Evolutionary conservation across 2,888 invertebrate genomes (phyloP), one percentile per base, ranked within the genome.

Genomic region (Trypoxylon attenuatum): DNA sequence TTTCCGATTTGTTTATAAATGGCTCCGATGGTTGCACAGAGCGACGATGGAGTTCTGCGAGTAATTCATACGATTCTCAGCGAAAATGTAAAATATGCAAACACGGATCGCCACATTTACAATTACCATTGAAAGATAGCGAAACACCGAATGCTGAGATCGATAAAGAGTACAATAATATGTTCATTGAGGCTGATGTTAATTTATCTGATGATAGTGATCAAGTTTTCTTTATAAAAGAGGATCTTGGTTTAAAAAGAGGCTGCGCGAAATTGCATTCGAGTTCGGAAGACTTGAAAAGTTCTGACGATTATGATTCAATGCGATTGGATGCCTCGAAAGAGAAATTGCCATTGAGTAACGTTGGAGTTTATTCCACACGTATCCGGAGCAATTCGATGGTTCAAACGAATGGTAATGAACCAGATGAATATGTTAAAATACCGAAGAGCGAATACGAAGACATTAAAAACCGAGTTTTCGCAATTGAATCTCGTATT

Each of bases 361-460:
- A 64, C 25, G 55, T 65, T 1, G 54, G 76, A 52, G 41, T 58
- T 15, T 66, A 56, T 51, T 64, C 71, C n/a, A 23, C 63, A 45
- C 5, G 39, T 78, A n/a, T n/a, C n/a, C n/a, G n/a, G n/a, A 33
- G n/a, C 13, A 10, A 2, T 33, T 33, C 33, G 5, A 13, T 13
- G 83, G 87, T 57, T 23, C 18, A 61, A 18, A 81, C 56, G 16
- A 56, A 58, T 16, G 33, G 58, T 18, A 53, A 74, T 4, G 59
- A 72, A 43, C 49, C 89, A 81, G 85, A 89, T 79, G 92, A 93
- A 78, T 93, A 92, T 79, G 92, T 94, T 2, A 89, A 91, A 73
- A 92, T 94, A 76, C 90, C 93, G 2, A 93, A 93, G 87, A 91
- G 89, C 59, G 94, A 94, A 85, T 94, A 94, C 76, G 93, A 94